A percentile compares a stretch with the other conserved stretches of the same genome.
phyloP scores from a whole-genome alignment of 64 coral and sea anemone species.

The Stichodactyla mertensii region DNA sequence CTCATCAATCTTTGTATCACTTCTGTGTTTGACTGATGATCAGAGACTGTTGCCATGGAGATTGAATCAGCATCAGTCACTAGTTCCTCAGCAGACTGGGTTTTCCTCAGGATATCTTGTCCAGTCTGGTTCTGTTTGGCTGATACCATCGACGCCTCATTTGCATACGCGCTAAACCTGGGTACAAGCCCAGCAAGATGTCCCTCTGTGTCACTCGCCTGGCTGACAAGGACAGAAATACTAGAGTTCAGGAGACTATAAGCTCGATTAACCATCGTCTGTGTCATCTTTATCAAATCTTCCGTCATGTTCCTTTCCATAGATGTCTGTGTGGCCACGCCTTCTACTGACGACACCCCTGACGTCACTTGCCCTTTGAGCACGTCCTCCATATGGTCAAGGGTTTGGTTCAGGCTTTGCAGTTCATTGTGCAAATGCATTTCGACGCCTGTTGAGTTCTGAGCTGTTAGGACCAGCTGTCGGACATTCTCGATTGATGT shows the following conservation, averaged over 20 bases:
- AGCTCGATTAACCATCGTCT: slow-evolving; percentile 16
- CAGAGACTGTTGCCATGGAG: background rate
- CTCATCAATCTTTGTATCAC: slow-evolving; percentile 20
- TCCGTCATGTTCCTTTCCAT: slow-evolving; percentile 28
- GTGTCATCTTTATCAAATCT: slow-evolving; percentile 40
- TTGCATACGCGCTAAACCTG: slow-evolving; percentile 37
- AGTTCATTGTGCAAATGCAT: slow-evolving; percentile 51
- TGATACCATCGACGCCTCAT: slow-evolving; percentile 28
- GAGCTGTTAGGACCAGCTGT: slow-evolving; percentile 35
- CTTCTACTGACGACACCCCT: slow-evolving; percentile 34
- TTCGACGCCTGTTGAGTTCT: slow-evolving; percentile 66
- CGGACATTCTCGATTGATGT: slow-evolving; percentile 21
- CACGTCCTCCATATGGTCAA: slow-evolving; percentile 53
- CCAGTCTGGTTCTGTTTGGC: slow-evolving; percentile 49
- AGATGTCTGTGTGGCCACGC: background rate
- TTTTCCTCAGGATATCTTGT: slow-evolving; percentile 30
- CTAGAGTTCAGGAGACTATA: slow-evolving; percentile 53
- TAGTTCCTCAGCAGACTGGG: slow-evolving; percentile 1
- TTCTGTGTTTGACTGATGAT: slow-evolving; percentile 25
- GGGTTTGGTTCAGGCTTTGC: slow-evolving; percentile 59
- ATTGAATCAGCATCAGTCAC: slow-evolving; percentile 12
- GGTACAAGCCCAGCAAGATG: slow-evolving; percentile 44
- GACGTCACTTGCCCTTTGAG: slow-evolving; percentile 47
- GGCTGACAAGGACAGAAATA: slow-evolving; percentile 19
- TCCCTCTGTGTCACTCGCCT: slow-evolving; percentile 19